Conservation (phyloP, 2,888 invertebrate species). For the Zaprionus obscuricornis region DNA sequence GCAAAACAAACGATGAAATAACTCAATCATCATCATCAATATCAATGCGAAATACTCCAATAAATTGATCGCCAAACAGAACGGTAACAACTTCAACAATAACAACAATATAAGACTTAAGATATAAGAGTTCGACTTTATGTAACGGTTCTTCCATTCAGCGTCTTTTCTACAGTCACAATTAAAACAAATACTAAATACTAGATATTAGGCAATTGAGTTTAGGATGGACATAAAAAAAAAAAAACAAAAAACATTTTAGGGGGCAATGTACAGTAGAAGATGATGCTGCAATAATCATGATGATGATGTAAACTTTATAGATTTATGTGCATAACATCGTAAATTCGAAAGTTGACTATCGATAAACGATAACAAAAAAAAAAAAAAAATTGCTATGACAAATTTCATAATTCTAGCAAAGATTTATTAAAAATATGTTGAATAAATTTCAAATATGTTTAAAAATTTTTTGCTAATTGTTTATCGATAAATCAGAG, state of each 20-base stretch:
- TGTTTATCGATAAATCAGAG: too few species aligned
- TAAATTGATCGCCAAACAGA: slow-evolving; percentile 42
- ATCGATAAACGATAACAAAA: too few species aligned
- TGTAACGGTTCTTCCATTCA: too few species aligned
- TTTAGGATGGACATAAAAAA: slow-evolving; percentile 18
- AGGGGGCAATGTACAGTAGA: slow-evolving; percentile 44
- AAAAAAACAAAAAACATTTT: slow-evolving; percentile 14
- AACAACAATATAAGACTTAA: slow-evolving; percentile 31
- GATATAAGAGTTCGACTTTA: slow-evolving; percentile 9
- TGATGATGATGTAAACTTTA: slow-evolving; percentile 34
- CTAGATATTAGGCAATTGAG: slow-evolving; percentile 6
- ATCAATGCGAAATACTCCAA: slow-evolving; percentile 35
- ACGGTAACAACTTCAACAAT: slow-evolving; percentile 59
- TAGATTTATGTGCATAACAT: too few species aligned
- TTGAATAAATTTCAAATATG: too few species aligned
- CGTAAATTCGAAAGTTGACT: too few species aligned
- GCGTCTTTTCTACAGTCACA: slow-evolving; percentile 15
- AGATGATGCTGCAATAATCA: too few species aligned
- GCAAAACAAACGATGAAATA: slow-evolving; percentile 18
- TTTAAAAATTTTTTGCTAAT: too few species aligned
- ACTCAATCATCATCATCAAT: slow-evolving; percentile 32
- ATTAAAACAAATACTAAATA: slow-evolving; percentile 42
- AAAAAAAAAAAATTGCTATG: too few species aligned
- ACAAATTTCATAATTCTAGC: too few species aligned
- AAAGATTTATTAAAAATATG: too few species aligned